Conservation (phyloP, 1,140 invertebrate genomes). For the Gryllus bimaculatus region DNA sequence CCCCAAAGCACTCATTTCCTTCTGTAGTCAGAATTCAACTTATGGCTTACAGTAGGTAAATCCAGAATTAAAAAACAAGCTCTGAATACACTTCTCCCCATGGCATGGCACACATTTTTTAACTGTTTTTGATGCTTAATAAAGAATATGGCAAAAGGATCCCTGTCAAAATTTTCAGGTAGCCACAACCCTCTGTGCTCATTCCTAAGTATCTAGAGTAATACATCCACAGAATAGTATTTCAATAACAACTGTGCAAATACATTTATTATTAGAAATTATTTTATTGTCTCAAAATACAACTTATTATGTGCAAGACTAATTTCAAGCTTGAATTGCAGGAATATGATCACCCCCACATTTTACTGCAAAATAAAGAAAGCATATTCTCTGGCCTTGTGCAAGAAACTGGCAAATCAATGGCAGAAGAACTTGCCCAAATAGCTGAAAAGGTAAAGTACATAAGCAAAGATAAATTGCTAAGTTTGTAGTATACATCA, state of each 20-base stretch:
- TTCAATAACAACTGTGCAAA: background rate
- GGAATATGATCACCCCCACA: conserved; percentile 27
- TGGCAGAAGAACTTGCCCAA: conserved; percentile 23
- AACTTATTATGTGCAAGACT: too few relatives aligned
- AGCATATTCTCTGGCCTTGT: conserved; percentile 36
- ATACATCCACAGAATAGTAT: background rate
- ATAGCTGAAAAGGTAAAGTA: conserved; percentile 10
- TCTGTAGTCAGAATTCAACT: too few relatives aligned
- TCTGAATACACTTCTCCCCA: too few relatives aligned
- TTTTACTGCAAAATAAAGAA: conserved; percentile 24
- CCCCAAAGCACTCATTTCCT: too few relatives aligned
- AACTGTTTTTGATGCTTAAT: too few relatives aligned
- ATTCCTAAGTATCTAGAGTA: background rate
- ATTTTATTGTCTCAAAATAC: background rate
- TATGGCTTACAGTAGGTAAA: too few relatives aligned
- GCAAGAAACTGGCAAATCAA: conserved; percentile 37
- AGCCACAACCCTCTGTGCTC: background rate
- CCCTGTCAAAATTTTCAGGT: background rate
- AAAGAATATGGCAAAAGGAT: too few relatives aligned
- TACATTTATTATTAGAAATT: background rate
- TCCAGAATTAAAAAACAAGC: too few relatives aligned
- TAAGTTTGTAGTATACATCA: too few relatives aligned
- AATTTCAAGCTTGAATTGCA: conserved; percentile 29
- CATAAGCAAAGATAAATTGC: too few relatives aligned
- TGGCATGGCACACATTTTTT: too few relatives aligned